Base-by-base conservation (phyloP, 92 coral and sea anemone species). In the Siderastrea radians region DNA sequence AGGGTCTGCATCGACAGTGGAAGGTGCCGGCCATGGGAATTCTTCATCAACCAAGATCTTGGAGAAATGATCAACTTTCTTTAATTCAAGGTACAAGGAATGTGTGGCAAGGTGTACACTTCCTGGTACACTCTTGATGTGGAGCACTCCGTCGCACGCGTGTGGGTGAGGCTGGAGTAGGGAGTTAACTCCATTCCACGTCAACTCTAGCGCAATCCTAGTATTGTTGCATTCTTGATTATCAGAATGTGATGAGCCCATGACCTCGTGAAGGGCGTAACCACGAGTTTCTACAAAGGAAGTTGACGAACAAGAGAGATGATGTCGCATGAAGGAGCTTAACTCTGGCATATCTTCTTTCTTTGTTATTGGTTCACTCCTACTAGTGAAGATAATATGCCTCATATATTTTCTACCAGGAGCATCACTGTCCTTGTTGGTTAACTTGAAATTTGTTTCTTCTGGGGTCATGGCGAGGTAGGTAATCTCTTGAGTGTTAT, bases 121-220 rank as follows among this genome's bases (percentile, higher is more conserved):
- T 55, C 97, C 99, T 58, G 98, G 99, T 61, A 92, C 54, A 16
- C 92, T 95, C 72, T 91, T 89, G 50, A 98, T 86, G 58, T 98
- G 96, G 44, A 98, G 87, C 12, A 98, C 96, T 49, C 98, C 94
- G 50, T 98, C 93, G 50, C 98, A 94, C 0, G 97, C 88, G 49
- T 93, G 94, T 12, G 99, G 99, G 47, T 98, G 99, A 8, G 95
- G 85, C 68, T 98, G 99, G 9, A 98, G 72, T 13, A 92, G 88
- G 11, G 91, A 75, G 7, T 83, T 80, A 3, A 96, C 94, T 49
- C 93, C 91, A 82, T 88, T 92, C 99, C 99, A 98, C 3, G 99
- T 95, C 87, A 98, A 93, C 90, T 98, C 99, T 5, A 98, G 91
- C 51, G 90, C 82, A n/a, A 95, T 97, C 17, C 82, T 74, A 57